Base-by-base conservation (phyloP, 1,140 invertebrate species). In the Pseudomyrmex flavicornis region DNA sequence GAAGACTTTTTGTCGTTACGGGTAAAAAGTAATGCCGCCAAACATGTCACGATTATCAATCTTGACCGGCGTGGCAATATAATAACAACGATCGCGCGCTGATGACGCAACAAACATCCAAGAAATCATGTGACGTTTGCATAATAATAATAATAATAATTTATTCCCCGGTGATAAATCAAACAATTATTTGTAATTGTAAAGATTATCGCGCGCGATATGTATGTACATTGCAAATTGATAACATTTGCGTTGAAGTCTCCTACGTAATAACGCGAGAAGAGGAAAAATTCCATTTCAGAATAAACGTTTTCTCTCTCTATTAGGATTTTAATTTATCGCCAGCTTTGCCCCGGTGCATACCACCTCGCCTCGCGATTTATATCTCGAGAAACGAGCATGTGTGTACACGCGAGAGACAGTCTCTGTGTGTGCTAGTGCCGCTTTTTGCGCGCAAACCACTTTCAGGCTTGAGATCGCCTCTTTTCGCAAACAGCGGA, bases 251-350 rank as follows among this genome's bases (percentile, higher is more conserved):
- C 17, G 15, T 12, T 20, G 48, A 48, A 76, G 35, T 74, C 13
- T 63, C 0, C 22, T 7, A 44, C 46, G 62, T 59, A 17, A 22
- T 59, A 17, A 22, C 4, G 15, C 15, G 26, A 12, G 26, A 0
- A 15, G n/a, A 85, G 58, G n/a, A 85, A 83, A 70, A 76, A 56
- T 54, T 35, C 22, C 58, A 15, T 4, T 63, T 48, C 46, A 52
- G 2, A 69, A 58, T 44, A 50, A 35, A 63, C 15, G 10, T 75
- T 62, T 26, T 13, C 13, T n/a, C 12, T 2, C 13, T 13, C 1
- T 13, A 35, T 10, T 7, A n/a, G 35, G 54, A 44, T 44, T 35
- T 48, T 59, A 80, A 80, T 61, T 80, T 59, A 17, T 70, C 4
- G 15, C 8, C 12, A 35, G 17, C 13, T 9, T 59, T 17, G 10